Conservation (phyloP, 2,797 vertebrate genomes). For the Triplophysa bombifrons region DNA sequence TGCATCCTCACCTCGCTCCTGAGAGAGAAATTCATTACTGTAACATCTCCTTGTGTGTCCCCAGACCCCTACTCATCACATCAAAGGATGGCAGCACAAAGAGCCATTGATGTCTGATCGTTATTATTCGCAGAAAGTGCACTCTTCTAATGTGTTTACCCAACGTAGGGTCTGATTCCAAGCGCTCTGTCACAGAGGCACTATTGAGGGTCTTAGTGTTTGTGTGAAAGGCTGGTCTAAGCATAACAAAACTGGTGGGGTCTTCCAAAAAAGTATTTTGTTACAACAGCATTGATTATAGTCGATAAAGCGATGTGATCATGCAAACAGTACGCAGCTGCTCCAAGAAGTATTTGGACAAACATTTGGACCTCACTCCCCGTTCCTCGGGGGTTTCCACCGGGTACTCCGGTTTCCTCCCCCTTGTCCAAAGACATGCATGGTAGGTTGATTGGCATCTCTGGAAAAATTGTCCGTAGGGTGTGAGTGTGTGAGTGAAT, state of each 20-base stretch:
- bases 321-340: background rate
- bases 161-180: slow-evolving; percentile 21
- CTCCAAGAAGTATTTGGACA: no score
- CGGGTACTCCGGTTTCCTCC: no score
- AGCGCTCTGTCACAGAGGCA: background rate
- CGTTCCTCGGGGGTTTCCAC: no score
- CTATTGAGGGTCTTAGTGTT: slow-evolving; percentile 6
- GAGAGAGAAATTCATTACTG: slow-evolving; percentile 31
- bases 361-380: no score
- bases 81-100: slow-evolving; percentile 48
- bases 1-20: background rate
- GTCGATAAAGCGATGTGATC: background rate
- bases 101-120: slow-evolving; percentile 41
- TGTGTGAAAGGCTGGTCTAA: background rate
- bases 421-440: no score
- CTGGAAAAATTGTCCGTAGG: no score
- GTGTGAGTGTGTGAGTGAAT: no score
- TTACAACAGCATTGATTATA: background rate
- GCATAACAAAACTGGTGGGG: background rate
- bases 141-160: slow-evolving; percentile 30
- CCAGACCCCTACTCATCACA: slow-evolving; percentile 41
- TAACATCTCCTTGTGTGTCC: slow-evolving; percentile 25
- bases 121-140: slow-evolving; percentile 47
- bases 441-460: no score
- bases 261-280: background rate